Percentiles rank a stretch among this genome's conserved stretches.
phyloP scores from a whole-genome alignment of 2,113 vertebrate genomes.

The Tychaedon coryphoeus region DNA sequence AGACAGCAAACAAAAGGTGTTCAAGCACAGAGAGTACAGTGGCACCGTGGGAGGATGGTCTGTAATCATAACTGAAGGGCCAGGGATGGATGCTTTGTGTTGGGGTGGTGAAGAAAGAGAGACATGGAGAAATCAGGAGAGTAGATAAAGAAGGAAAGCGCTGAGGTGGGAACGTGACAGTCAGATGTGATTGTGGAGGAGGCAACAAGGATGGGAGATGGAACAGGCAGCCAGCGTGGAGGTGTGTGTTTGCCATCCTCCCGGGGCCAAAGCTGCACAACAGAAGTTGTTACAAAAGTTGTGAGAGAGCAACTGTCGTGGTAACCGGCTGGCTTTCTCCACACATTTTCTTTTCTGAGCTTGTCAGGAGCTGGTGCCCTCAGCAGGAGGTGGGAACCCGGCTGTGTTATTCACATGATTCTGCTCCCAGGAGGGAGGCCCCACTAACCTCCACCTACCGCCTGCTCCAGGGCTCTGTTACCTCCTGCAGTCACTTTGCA shows the following conservation, averaged over 20 bases:
- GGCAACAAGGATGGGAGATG: background rate
- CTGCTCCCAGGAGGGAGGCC: background rate
- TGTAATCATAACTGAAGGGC: background rate
- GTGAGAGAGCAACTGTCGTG: background rate
- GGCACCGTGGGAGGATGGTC: background rate
- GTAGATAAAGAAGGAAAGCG: background rate
- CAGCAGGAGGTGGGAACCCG: background rate
- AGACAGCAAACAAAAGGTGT: background rate
- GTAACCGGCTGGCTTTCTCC: background rate
- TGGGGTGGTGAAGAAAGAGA: background rate
- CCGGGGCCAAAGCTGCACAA: background rate
- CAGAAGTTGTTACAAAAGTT: background rate
- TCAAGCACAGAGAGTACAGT: background rate
- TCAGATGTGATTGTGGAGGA: constrained; percentile 35
- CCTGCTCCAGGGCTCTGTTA: background rate
- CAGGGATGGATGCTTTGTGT: background rate
- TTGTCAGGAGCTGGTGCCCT: background rate
- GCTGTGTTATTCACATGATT: background rate
- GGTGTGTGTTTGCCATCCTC: background rate
- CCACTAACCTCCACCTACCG: background rate
- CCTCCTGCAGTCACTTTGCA: constrained; percentile 7
- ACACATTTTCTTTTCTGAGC: background rate
- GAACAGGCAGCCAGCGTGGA: background rate
- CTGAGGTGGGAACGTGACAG: constrained; percentile 16
- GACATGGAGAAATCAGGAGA: background rate